These are phyloP conservation scores for Syngnathus acus DNA, from an alignment of 2,797 vertebrate species.

Conservation along the genomic window DNA sequence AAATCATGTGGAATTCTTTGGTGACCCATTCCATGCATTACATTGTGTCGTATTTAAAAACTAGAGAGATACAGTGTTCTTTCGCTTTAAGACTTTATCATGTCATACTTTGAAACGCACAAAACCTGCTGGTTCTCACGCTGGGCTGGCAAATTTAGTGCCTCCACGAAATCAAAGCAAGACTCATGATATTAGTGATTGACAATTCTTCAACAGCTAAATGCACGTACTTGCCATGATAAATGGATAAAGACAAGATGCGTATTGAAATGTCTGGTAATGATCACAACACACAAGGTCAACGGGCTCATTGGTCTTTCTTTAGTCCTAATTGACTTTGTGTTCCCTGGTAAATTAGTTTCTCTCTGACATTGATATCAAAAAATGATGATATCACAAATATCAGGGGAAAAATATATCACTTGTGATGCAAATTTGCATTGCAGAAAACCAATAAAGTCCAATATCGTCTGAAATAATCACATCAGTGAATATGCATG, in stretches of 20 bases:
- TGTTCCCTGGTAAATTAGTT: no score
- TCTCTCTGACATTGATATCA: not conserved
- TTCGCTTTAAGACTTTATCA: conserved; percentile 24
- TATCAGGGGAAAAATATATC: not conserved
- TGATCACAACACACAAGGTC: no score
- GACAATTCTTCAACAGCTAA: conserved; percentile 37
- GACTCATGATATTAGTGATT: conserved; percentile 43
- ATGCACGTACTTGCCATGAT: not conserved
- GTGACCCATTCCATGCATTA: no score
- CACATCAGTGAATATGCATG: not conserved
- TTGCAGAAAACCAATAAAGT: not conserved
- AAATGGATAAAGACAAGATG: conserved; percentile 5
- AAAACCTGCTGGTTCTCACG: conserved; percentile 27
- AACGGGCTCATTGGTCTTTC: no score
- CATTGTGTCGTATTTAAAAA: conserved; percentile 38
- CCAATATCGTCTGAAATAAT: not conserved
- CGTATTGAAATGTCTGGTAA: no score
- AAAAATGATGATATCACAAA: not conserved
- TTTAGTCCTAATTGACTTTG: not conserved
- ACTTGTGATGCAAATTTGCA: not conserved
- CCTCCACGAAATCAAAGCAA: conserved; percentile 47
- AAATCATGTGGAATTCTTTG: not conserved
- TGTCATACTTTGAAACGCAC: conserved; percentile 61
- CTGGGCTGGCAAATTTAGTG: conserved; percentile 27
- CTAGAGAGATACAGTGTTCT: conserved; percentile 34